Conservation (phyloP, 1,140 invertebrate genomes). For the Drosophila miranda region DNA sequence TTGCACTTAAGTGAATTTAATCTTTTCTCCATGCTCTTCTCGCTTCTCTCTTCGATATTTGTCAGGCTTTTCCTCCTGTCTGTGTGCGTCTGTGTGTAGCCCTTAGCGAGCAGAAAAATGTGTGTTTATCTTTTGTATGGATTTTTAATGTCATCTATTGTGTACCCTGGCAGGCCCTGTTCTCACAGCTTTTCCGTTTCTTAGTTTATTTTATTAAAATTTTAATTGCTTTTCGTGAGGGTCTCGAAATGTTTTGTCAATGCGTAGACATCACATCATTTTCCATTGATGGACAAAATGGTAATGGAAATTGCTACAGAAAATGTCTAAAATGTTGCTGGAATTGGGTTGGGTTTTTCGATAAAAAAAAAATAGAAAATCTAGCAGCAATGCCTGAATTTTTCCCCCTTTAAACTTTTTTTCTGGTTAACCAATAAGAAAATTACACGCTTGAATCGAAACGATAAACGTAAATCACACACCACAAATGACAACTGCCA, state of each 20-base stretch:
- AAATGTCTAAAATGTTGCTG: background rate
- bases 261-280: conserved; percentile 22
- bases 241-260: conserved; percentile 43
- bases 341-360: too few species aligned
- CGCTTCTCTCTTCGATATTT: conserved; percentile 39
- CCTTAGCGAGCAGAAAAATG: conserved; percentile 54
- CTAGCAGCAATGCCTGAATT: too few species aligned
- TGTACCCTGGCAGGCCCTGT: conserved; percentile 10
- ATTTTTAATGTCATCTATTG: conserved; percentile 57
- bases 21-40: conserved; percentile 40
- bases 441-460: conserved; percentile 65
- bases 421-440: conserved; percentile 32
- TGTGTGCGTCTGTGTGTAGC: conserved; percentile 8
- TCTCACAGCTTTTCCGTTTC: conserved; percentile 9
- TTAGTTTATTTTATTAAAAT: conserved; percentile 55
- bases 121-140: conserved; percentile 59
- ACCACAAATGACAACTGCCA: conserved; percentile 70
- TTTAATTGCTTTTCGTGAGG: conserved; percentile 56
- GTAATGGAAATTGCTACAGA: conserved; percentile 5
- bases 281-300: conserved; percentile 40
- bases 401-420: background rate
- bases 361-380: too few species aligned
- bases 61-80: conserved; percentile 1
- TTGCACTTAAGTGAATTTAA: conserved; percentile 72
- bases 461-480: conserved; percentile 76